These are phyloP conservation scores for Coregonus clupeaformis DNA, from an alignment of 2,113 vertebrate species.

Conservation along the genomic window DNA sequence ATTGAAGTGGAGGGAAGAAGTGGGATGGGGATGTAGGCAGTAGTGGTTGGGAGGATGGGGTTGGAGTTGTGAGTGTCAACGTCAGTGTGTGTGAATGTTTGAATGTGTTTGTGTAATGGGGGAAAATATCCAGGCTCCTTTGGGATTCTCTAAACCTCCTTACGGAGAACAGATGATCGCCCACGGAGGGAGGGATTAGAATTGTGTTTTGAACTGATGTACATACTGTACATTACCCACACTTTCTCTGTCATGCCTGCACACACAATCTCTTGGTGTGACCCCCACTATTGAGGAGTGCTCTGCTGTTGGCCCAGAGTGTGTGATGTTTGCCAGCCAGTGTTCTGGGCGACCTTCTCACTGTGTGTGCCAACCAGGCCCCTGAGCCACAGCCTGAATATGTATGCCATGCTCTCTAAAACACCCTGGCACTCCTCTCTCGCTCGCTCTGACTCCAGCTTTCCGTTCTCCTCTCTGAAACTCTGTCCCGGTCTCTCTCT, in stretches of 20 bases:
- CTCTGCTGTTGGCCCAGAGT: slow-evolving; percentile 24
- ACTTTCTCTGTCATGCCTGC: neutral
- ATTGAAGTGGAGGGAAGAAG: neutral
- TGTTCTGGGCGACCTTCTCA: slow-evolving; percentile 57
- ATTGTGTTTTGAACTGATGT: neutral
- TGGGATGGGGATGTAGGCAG: neutral
- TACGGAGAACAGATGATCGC: neutral
- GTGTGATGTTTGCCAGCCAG: slow-evolving; percentile 17
- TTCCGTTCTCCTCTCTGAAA: neutral
- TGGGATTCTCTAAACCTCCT: neutral
- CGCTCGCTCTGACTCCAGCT: neutral
- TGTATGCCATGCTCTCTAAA: slow-evolving; percentile 55
- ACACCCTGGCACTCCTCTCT: slow-evolving; percentile 32
- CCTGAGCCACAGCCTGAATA: slow-evolving; percentile 56
- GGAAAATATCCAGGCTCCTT: neutral
- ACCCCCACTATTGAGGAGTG: slow-evolving; percentile 18
- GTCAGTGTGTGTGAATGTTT: neutral
- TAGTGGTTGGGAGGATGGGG: neutral
- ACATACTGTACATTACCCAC: neutral
- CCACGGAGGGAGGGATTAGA: neutral
- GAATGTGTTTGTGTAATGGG: neutral
- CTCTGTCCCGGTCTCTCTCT: neutral
- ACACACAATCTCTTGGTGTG: neutral
- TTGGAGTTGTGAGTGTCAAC: neutral
- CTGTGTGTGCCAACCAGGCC: slow-evolving; percentile 46